Evolutionary conservation across 2,113 vertebrate genomes (phyloP).

Genomic region (Neogobius melanostomus): DNA sequence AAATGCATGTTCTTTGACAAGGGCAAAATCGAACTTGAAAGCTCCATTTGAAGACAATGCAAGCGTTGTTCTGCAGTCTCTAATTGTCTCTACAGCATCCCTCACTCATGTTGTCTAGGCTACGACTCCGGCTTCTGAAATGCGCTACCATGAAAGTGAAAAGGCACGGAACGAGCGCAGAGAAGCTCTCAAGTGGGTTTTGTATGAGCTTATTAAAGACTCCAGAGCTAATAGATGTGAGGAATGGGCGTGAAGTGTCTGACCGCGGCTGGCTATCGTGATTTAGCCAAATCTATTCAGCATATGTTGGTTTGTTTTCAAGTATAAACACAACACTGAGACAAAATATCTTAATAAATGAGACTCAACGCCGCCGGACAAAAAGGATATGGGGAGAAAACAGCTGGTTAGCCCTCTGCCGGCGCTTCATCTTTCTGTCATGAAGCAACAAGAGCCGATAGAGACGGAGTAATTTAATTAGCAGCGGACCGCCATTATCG

Average conservation of each 20-base stretch:
- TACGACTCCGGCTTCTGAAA: background rate
- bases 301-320: constrained; percentile 34
- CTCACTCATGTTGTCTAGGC: constrained; percentile 7
- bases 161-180: background rate
- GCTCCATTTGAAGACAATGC: constrained; percentile 41
- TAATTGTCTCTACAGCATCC: constrained; percentile 13
- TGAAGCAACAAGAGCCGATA: constrained; percentile 61
- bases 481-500: constrained; percentile 62
- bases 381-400: constrained; percentile 49
- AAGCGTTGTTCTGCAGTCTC: constrained; percentile 20
- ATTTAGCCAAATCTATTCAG: background rate
- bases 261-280: background rate
- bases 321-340: constrained; percentile 38
- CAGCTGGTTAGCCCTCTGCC: constrained; percentile 67
- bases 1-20: constrained; percentile 30
- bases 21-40: constrained; percentile 28
- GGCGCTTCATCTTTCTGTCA: constrained; percentile 73
- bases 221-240: background rate
- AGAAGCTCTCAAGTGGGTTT: background rate
- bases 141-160: constrained; percentile 1
- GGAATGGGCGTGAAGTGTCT: background rate
- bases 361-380: constrained; percentile 28
- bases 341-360: constrained; percentile 52
- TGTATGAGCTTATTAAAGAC: constrained; percentile 8
- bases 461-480: constrained; percentile 73